Evolutionary conservation across 2,113 vertebrate genomes (phyloP), one percentile per base, ranked within the genome.

Genomic region (Caracal caracal): DNA sequence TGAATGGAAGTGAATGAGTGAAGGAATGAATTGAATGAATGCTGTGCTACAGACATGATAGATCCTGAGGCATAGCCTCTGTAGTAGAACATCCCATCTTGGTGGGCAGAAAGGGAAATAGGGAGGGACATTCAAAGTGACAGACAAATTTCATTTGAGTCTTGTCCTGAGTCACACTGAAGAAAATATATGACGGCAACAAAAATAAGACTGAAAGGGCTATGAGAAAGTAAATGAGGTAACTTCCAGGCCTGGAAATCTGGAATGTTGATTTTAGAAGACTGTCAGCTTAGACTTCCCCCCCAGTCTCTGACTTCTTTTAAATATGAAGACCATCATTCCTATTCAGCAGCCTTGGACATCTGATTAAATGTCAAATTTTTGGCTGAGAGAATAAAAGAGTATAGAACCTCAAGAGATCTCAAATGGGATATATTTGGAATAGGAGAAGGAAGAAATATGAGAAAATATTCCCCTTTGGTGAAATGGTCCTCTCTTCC

Each of bases 361-460:
- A 85, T 76, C 28, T 86, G 73, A 86, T 91, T 93, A 94, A 91
- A 66, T 79, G 89, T 28, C 30, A 91, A 28, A 47, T 70, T 73
- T n/a, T 96, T 65, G 70, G 51, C 28, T 20, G n/a, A 84, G 56
- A 83, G 49, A 90, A 70, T 53, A 61, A 93, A 94, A 88, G 47
- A 65, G 75, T 87, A 16, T 70, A 11, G 56, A 71, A 75, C 13
- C 33, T 51, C 80, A 80, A 47, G 79, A 33, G 16, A 80, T 78
- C 37, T 88, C 16, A 59, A 49, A 85, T 40, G 19, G 13, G 13
- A 33, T 47, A 53, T 68, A 86, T 81, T 47, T 91, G 82, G n/a
- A 87, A 66, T 73, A 93, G 51, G 59, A 93, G 56, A 63, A 75
- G 13, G 61, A 26, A 86, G 30, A 68, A 90, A 76, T 73, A 70